Base-by-base conservation (phyloP, 2,113 vertebrate genomes). In the Semnornis frantzii region DNA sequence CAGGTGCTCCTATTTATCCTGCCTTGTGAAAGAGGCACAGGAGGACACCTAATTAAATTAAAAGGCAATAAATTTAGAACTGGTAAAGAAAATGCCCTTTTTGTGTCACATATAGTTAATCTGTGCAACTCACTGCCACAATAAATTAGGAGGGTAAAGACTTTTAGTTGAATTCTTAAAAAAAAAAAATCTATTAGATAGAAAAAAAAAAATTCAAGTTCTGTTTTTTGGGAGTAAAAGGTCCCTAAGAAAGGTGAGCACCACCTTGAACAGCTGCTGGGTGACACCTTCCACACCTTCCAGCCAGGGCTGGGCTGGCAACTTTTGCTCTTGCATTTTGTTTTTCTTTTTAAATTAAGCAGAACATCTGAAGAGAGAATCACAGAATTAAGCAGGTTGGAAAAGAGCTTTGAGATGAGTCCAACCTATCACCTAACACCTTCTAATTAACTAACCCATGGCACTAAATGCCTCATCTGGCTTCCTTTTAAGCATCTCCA, bases 51-150 rank as follows among this genome's bases (percentile, higher is more conserved):
- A 93, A 96, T 94, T 90, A 68, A 90, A 95, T 95, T 96, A 96
- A 96, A 92, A 94, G 85, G 82, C 79, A 94, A 87, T 94, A 90
- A 92, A 96, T 95, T 81, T 46, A n/a, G 96, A 94, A 95, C 91
- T 80, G 18, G 60, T 91, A 92, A 89, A 94, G 87, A 92, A 94
- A 94, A 94, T 90, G 76, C 54, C 59, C 70, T 42, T 89, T 93
- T 95, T 86, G 90, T 94, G 91, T 97, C 93, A 94, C 18, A 94
- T 95, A 82, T 13, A 88, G 85, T 95, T 95, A 94, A 88, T 95
- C 95, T 73, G 58, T 0, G 24, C 72, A 94, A 86, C 69, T 93
- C 85, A 78, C 79, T 92, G 73, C 60, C 62, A 81, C 79, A 75
- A 78, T 90, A 90, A 91, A 90, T 94, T 85, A 87, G 24, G 54